These are phyloP conservation scores for Drosophila suboccidentalis DNA, from an alignment of 2,888 invertebrate species.

Conservation along the genomic window DNA sequence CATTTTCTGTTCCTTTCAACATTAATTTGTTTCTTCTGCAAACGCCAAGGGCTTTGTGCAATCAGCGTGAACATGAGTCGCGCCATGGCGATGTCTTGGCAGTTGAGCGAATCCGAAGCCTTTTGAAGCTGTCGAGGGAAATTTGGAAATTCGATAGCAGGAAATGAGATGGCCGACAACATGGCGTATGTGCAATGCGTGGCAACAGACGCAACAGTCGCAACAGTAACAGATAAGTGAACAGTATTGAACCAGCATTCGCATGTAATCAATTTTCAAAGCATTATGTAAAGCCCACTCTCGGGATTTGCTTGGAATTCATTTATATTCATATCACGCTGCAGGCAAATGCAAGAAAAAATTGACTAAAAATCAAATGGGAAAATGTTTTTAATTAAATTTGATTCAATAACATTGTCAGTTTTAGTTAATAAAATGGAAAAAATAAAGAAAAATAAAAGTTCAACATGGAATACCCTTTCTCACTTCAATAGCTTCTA, in stretches of 20 bases:
- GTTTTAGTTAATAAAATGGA: not conserved
- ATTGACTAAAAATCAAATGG: not conserved
- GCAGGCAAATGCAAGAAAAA: not conserved
- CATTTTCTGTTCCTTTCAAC: conserved; percentile 40
- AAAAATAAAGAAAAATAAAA: not conserved
- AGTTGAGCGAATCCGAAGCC: conserved; percentile 28
- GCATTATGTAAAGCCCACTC: conserved; percentile 14
- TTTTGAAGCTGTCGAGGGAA: conserved; percentile 54
- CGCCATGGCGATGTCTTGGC: conserved; percentile 20
- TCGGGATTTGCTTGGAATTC: not conserved
- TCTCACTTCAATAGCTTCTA: not conserved
- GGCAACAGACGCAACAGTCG: conserved; percentile 25
- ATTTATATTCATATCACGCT: conserved; percentile 13
- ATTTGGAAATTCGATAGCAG: conserved; percentile 67
- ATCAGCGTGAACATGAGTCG: conserved; percentile 66
- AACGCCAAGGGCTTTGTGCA: conserved; percentile 73
- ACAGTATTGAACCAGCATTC: conserved; percentile 9
- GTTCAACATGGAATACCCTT: not conserved
- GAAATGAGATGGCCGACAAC: conserved; percentile 67
- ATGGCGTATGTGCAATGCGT: conserved; percentile 62
- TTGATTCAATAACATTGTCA: not conserved
- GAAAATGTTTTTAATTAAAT: conserved; percentile 7
- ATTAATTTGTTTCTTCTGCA: conserved; percentile 74
- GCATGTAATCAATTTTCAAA: conserved; percentile 28
- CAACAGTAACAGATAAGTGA: conserved; percentile 33